Conservation (phyloP, 2,113 vertebrate species). For the Merops nubicus region DNA sequence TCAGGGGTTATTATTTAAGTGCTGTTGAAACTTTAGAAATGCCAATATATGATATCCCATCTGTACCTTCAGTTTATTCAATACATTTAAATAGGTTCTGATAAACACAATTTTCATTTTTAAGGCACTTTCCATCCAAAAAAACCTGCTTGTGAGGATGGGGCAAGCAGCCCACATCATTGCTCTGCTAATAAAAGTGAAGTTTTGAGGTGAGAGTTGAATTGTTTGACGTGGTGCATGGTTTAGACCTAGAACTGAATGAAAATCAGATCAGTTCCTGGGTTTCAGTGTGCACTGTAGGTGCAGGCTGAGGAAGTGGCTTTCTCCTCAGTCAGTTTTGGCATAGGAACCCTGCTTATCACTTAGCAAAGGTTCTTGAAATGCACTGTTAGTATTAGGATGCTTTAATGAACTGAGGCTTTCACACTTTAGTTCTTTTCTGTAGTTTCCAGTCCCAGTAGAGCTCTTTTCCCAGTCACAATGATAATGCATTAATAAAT, state of each 20-base stretch:
- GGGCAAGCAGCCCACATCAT: background rate
- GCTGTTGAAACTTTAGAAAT: background rate
- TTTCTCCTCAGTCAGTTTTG: background rate
- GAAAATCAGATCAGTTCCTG: background rate
- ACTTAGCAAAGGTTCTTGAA: background rate
- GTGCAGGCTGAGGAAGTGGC: background rate
- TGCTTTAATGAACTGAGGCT: background rate
- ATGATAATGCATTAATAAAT: background rate
- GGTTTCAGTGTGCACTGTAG: background rate
- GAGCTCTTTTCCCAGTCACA: background rate
- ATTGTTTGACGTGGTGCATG: background rate
- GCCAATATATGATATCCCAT: background rate
- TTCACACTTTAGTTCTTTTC: background rate
- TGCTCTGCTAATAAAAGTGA: background rate
- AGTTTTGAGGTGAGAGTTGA: background rate
- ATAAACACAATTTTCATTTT: background rate
- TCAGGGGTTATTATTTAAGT: background rate
- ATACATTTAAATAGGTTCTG: background rate
- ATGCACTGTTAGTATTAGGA: background rate
- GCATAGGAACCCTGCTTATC: too few relatives aligned
- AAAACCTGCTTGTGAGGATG: fast-evolving
- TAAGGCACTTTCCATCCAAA: background rate
- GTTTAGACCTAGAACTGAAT: background rate
- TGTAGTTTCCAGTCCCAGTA: background rate
- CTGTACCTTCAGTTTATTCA: background rate